Base-by-base conservation (phyloP, 2,113 vertebrate species). In the Ranitomeya variabilis region DNA sequence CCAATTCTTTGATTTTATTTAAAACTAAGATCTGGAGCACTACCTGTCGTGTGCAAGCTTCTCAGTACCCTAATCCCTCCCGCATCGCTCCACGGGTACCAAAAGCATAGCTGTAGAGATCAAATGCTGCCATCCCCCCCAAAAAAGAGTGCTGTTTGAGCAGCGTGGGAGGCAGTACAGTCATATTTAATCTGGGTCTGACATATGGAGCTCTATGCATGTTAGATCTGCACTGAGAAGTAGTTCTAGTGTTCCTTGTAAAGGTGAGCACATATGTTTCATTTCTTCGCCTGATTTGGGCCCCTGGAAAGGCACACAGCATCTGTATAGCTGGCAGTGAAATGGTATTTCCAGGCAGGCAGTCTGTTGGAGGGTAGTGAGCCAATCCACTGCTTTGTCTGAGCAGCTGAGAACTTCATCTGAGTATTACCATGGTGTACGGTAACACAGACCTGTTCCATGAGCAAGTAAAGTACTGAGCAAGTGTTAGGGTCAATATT, bases 361-460 rank as follows among this genome's bases (percentile, higher is more conserved):
- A 21, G 91, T 91, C 91, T 90, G 90, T 91, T 92, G 91, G 91
- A 66, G 93, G 87, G 89, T 91, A 89, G 89, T 55, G 92, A 95
- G 93, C 91, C 90, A 87, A 88, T 90, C 91, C 91, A 62, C 86
- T 90, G 92, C 93, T 95, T 93, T 94, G 94, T 94, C 92, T 92
- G 93, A 94, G 95, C 95, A 96, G 93, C 94, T 94, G 95, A 94
- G 92, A 94, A 94, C 92, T 94, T 92, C 59, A 86, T 90, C n/a
- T 67, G 91, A 90, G 93, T 86, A 86, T 19, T 90, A 92, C 91
- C 7, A 0, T 0, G 62, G 95, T 94, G 93, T 95, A 93, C 94
- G 83, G 93, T 95, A 91, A 94, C 83, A 11, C 83, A 11, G 90
- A 93, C 93, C 94, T 94, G 92, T 93, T 93, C 94, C 94, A 90